phyloP scores from a whole-genome alignment of 2,113 vertebrate genomes.

The Rhinolophus ferrumequinum region DNA sequence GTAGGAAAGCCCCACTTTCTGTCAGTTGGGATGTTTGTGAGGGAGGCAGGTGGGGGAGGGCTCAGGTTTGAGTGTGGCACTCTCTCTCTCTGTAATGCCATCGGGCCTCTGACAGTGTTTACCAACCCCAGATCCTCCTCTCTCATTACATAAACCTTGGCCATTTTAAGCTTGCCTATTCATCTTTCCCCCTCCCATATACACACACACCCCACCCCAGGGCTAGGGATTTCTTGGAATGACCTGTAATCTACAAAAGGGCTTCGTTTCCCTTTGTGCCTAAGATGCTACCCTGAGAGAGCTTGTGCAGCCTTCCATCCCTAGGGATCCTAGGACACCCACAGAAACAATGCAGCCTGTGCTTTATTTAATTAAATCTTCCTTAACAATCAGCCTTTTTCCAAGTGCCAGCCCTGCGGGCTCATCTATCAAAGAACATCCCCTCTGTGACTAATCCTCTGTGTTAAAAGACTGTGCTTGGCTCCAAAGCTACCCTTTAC shows the following conservation, averaged over 20 bases:
- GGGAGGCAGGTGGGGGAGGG: background rate
- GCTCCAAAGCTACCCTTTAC: conserved; percentile 27
- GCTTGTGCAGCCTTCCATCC: background rate
- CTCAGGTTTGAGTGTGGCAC: background rate
- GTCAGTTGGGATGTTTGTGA: background rate
- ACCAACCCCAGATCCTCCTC: background rate
- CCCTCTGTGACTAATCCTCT: conserved; percentile 66
- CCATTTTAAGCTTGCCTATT: conserved; percentile 59
- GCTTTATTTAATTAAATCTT: conserved; percentile 71
- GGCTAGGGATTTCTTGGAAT: background rate
- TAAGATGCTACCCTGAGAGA: background rate
- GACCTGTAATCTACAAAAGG: conserved; percentile 35
- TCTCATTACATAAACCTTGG: conserved; percentile 49
- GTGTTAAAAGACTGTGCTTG: conserved; percentile 20
- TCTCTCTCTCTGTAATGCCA: background rate
- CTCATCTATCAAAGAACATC: conserved; percentile 26
- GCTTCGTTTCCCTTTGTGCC: conserved; percentile 39
- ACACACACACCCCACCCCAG: background rate
- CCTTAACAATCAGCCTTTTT: conserved; percentile 43
- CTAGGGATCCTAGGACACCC: background rate
- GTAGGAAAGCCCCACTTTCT: background rate
- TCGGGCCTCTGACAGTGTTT: background rate
- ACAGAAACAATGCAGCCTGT: conserved; percentile 9
- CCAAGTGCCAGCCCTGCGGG: background rate
- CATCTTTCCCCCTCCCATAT: background rate